phyloP scores from a whole-genome alignment of 2,888 invertebrate genomes.

The Hartigia nigra region DNA sequence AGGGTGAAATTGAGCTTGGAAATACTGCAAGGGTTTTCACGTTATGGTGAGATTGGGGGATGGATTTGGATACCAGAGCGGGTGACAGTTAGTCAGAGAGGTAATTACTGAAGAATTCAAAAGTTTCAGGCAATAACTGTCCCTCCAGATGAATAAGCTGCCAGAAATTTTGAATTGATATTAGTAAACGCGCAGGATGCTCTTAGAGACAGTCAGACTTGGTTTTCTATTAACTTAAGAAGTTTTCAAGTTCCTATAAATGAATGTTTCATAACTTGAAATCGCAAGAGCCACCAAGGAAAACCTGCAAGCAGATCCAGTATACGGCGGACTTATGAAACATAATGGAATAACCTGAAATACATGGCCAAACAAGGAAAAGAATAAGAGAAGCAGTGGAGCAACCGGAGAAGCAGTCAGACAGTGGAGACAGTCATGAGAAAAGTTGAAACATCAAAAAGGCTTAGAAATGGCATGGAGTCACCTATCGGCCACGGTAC shows the following conservation, averaged over 20 bases:
- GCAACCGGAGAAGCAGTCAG: neutral
- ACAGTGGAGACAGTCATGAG: slow-evolving; percentile 8
- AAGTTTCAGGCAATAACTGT: neutral
- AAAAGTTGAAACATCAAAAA: slow-evolving; percentile 49
- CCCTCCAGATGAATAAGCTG: neutral
- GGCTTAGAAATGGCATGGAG: slow-evolving; percentile 43
- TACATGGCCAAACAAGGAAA: neutral
- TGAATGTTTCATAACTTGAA: neutral
- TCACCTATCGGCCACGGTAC: slow-evolving; percentile 62
- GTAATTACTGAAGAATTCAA: neutral
- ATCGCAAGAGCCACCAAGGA: neutral
- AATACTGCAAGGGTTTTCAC: neutral
- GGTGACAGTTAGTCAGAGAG: neutral
- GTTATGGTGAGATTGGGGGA: neutral
- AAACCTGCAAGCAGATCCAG: neutral
- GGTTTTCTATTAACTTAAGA: neutral
- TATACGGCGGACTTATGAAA: neutral
- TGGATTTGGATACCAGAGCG: neutral
- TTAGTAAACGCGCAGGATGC: neutral
- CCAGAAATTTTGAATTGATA: neutral
- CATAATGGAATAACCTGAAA: neutral
- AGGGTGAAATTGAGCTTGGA: neutral
- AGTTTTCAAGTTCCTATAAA: neutral
- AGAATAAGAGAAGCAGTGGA: neutral
- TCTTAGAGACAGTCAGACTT: neutral